phyloP scores from a whole-genome alignment of 2,797 vertebrate species.

The Gymnoscopelus braueri region DNA sequence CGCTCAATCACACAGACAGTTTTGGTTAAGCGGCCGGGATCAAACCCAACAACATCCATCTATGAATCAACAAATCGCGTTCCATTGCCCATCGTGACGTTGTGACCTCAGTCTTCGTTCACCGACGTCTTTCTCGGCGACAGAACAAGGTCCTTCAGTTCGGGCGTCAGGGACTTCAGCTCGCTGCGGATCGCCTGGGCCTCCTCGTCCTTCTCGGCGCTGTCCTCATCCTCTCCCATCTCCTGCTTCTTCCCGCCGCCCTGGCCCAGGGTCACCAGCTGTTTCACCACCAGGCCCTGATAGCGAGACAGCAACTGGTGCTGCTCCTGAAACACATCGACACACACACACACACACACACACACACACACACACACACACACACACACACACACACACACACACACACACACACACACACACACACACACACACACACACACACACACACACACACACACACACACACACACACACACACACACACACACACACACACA shows the following conservation, averaged over 20 bases:
- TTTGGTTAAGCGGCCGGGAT: not conserved
- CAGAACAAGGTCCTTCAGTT: constrained; percentile 90
- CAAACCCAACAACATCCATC: not conserved
- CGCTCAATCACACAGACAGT: not conserved
- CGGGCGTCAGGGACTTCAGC: constrained; percentile 82
- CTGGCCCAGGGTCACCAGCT: constrained; percentile 87
- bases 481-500: too few species aligned
- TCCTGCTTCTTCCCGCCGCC: constrained; percentile 61
- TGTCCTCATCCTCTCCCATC: constrained; percentile 34
- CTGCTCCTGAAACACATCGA: constrained; percentile 84
- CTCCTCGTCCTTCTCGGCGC: constrained; percentile 72
- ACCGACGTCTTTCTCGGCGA: constrained; percentile 84
- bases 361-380: too few species aligned
- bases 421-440: not conserved
- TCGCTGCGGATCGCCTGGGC: constrained; percentile 77
- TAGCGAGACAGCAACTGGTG: constrained; percentile 88
- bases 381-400: too few species aligned
- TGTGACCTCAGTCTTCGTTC: constrained; percentile 83
- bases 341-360: not conserved
- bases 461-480: too few species aligned
- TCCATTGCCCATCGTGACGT: not conserved
- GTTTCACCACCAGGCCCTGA: constrained; percentile 94
- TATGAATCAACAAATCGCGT: not conserved
- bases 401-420: too few species aligned
- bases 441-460: not conserved